These are phyloP conservation scores for Thereva nobilitata DNA, from an alignment of 2,888 invertebrate species.

Conservation along the genomic window DNA sequence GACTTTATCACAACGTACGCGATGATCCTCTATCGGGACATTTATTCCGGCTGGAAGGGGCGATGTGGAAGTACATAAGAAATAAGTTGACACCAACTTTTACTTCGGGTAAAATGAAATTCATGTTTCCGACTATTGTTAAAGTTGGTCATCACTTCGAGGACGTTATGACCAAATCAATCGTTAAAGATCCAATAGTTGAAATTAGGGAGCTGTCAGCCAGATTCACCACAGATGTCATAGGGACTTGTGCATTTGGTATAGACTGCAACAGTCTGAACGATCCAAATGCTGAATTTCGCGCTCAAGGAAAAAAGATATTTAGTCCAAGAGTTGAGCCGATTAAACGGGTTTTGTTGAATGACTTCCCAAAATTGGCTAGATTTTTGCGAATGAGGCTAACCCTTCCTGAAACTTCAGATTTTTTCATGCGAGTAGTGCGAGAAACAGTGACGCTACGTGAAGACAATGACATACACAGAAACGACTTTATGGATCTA, in stretches of 20 bases:
- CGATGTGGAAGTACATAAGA: conserved; percentile 54
- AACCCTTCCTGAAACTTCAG: conserved; percentile 4
- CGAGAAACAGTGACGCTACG: conserved; percentile 36
- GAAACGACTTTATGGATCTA: conserved; percentile 41
- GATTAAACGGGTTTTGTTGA: conserved; percentile 45
- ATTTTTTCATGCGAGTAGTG: conserved; percentile 37
- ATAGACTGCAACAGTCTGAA: conserved; percentile 58
- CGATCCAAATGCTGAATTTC: conserved; percentile 56
- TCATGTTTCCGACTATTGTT: conserved; percentile 48
- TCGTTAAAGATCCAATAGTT: conserved; percentile 48
- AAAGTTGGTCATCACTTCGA: conserved; percentile 45
- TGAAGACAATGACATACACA: conserved; percentile 28
- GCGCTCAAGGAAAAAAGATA: conserved; percentile 48
- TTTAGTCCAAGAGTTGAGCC: conserved; percentile 44
- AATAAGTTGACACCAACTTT: conserved; percentile 49
- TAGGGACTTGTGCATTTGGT: conserved; percentile 60
- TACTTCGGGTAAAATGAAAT: conserved; percentile 48
- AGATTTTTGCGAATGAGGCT: conserved; percentile 38
- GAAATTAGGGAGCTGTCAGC: conserved; percentile 57
- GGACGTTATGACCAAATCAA: conserved; percentile 41
- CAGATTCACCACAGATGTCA: conserved; percentile 61
- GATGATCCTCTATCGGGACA: conserved; percentile 57
- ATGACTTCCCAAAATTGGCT: conserved; percentile 48
- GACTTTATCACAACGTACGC: conserved; percentile 49
- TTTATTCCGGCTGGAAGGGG: conserved; percentile 56